Evolutionary conservation across 2,888 invertebrate species (phyloP).

Genomic region (Hypomecis atomaria): DNA sequence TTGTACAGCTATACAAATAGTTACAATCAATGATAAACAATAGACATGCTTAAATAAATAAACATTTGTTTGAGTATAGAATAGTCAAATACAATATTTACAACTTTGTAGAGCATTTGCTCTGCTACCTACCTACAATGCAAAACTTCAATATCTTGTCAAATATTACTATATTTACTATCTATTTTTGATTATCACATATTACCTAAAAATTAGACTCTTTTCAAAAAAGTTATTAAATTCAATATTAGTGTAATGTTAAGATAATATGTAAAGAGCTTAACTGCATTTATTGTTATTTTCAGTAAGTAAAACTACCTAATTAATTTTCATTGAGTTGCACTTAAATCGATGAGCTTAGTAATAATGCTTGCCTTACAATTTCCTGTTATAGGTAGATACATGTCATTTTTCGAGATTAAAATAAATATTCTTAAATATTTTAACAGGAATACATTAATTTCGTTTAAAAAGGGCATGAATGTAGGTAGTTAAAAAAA

Average conservation of each 20-base stretch:
- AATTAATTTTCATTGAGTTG: conserved; percentile 9
- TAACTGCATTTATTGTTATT: conserved; percentile 15
- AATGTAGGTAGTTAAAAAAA: neutral
- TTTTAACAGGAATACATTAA: conserved; percentile 37
- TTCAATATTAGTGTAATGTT: neutral
- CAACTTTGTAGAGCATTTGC: too few relatives aligned
- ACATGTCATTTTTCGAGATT: conserved; percentile 15
- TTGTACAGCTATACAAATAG: too few relatives aligned
- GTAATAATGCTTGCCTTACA: conserved; percentile 22
- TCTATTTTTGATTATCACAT: too few relatives aligned
- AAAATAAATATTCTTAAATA: neutral
- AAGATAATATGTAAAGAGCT: conserved; percentile 2
- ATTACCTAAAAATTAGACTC: too few relatives aligned
- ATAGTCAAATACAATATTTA: too few relatives aligned
- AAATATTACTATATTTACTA: too few relatives aligned
- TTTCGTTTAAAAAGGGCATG: neutral
- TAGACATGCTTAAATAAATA: too few relatives aligned
- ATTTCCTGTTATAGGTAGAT: conserved; percentile 28
- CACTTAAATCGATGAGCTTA: conserved; percentile 19
- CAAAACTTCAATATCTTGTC: too few relatives aligned
- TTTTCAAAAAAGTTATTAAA: too few relatives aligned
- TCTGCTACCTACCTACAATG: too few relatives aligned
- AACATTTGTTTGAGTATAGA: too few relatives aligned
- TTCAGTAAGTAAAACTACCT: conserved; percentile 1
- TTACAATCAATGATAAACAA: too few relatives aligned